Base-by-base conservation (phyloP, 2,797 vertebrate genomes). In the Hemibagrus guttatus region DNA sequence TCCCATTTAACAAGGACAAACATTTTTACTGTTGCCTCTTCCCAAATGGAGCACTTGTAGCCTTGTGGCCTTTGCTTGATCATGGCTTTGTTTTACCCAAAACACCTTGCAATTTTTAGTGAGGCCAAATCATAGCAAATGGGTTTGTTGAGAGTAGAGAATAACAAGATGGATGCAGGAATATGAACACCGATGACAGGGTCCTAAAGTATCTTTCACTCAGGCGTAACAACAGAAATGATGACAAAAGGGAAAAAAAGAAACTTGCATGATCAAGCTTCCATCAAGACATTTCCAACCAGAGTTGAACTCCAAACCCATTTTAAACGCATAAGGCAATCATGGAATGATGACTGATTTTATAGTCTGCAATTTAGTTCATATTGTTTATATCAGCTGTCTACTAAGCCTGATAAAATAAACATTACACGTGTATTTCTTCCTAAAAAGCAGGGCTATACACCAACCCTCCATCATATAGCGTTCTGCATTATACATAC, bases 121-220 rank as follows among this genome's bases (percentile, higher is more conserved):
- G 7, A 80, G 35, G 56, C 56, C 56, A 80, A 79, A 39, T 79
- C 78, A 39, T 4, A 59, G 28, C 31, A 42, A 61, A 80, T 61
- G 35, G 58, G 31, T 80, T 61, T 80, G 21, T 39, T 80, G 35
- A 61, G 13, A 58, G 31, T 19, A 79, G 28, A 78, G 56, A 79
- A 79, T 39, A 59, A 59, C 76, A 79, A 61, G 78, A 80, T 42
- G 23, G 58, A 80, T 42, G 78, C 56, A 61, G 21, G 6, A 42
- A 2, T 31, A 61, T 80, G 61, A 61, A 42, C 21, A 42, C 12
- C 58, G 26, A 61, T 61, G 76, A 42, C 21, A 39, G 35, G 56
- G 12, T 42, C 8, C 21, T 42, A 61, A 80, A 80, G 56, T 61
- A 61, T 61, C 2, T 61, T 80, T 61, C 13, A 0, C 35, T n/a